Evolutionary conservation across 2,888 invertebrate genomes (phyloP).

Genomic region (Drosophila setosimentum): DNA sequence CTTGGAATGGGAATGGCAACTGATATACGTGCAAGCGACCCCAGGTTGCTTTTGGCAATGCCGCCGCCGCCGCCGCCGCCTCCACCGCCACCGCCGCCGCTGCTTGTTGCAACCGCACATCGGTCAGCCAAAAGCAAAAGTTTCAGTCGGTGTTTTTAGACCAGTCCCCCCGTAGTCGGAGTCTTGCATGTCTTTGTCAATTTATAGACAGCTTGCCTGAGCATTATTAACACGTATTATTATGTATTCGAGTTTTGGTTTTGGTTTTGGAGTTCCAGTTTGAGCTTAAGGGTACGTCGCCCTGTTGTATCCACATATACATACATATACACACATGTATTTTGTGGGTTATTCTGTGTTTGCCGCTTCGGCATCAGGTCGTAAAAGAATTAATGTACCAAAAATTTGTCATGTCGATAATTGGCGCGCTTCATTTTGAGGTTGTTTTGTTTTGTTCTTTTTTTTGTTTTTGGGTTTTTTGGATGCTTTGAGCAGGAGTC

Average conservation of each 20-base stretch:
- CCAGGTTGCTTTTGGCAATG: conserved; percentile 69
- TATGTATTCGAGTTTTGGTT: conserved; percentile 60
- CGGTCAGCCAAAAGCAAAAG: conserved; percentile 12
- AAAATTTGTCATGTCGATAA: conserved; percentile 83
- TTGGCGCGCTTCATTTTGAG: conserved; percentile 79
- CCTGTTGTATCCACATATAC: conserved; percentile 22
- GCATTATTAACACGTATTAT: conserved; percentile 82
- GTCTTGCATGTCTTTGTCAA: conserved; percentile 83
- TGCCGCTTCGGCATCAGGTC: conserved; percentile 26
- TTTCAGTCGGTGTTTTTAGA: conserved; percentile 25
- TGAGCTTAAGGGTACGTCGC: conserved; percentile 43
- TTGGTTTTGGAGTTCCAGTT: conserved; percentile 18
- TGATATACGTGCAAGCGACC: conserved; percentile 47
- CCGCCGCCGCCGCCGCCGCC: conserved; percentile 34
- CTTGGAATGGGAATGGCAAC: conserved; percentile 33
- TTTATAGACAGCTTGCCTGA: conserved; percentile 81
- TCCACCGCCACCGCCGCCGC: not conserved
- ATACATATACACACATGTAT: conserved; percentile 11
- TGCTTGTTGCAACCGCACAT: conserved; percentile 9
- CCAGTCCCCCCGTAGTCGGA: conserved; percentile 25
- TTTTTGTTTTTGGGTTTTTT: conserved; percentile 52
- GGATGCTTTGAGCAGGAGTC: conserved; percentile 19
- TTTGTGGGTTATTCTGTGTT: conserved; percentile 62
- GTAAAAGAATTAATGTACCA: conserved; percentile 53
- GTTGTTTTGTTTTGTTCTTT: conserved; percentile 32